Evolutionary conservation across 1,140 invertebrate genomes (phyloP).

Genomic region (Temnothorax nylanderi): DNA sequence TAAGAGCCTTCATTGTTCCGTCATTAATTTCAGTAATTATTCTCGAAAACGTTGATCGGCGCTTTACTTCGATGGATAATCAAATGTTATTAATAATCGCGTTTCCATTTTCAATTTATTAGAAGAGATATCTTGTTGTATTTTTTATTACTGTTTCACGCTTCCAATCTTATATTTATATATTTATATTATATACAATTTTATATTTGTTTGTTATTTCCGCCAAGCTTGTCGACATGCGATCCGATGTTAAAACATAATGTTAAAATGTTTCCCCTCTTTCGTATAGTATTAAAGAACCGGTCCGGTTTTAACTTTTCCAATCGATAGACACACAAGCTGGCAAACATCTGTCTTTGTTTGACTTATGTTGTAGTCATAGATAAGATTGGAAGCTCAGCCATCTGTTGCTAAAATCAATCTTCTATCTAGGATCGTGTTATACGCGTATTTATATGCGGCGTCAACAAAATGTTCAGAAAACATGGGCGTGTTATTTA

Average conservation of each 20-base stretch:
- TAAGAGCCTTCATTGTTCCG: conserved; percentile 33
- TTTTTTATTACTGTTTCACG: background rate
- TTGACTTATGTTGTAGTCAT: conserved; percentile 50
- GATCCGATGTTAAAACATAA: background rate
- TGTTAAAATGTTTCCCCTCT: conserved; percentile 1
- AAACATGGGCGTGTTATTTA: conserved; percentile 27
- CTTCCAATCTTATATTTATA: background rate
- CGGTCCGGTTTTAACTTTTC: conserved; percentile 27
- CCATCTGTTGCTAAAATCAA: conserved; percentile 63
- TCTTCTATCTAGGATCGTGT: conserved; percentile 38
- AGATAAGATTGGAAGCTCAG: conserved; percentile 61
- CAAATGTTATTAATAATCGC: conserved; percentile 8
- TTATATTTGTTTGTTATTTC: background rate
- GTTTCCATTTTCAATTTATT: background rate
- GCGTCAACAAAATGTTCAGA: background rate
- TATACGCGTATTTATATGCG: conserved; percentile 31
- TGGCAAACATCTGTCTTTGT: conserved; percentile 70
- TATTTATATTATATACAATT: too few relatives aligned
- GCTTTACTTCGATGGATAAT: conserved; percentile 19
- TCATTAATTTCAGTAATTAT: conserved; percentile 52
- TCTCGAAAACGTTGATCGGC: conserved; percentile 38
- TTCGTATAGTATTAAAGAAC: background rate
- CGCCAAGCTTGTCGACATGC: background rate
- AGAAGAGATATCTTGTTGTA: background rate
- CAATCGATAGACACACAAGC: conserved; percentile 38